phyloP scores from a whole-genome alignment of 2,888 invertebrate species.

The Quadroppia sp. region DNA sequence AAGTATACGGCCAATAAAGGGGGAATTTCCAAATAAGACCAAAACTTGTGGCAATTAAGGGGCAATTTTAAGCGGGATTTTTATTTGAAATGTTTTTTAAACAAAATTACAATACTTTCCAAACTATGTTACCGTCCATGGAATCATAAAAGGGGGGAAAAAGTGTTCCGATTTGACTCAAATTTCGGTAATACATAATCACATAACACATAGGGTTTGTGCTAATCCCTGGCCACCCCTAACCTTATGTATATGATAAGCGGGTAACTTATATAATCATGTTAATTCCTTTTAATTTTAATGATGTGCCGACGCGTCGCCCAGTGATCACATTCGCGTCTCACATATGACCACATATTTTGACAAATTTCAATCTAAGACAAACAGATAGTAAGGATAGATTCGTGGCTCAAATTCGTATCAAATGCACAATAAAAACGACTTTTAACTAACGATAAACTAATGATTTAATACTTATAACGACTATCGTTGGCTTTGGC shows the following conservation, averaged over 20 bases:
- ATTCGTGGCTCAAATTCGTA: constrained; percentile 29
- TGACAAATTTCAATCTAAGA: neutral
- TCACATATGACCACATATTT: neutral
- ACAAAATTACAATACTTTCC: no score
- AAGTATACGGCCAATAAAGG: neutral
- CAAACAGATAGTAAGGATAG: neutral
- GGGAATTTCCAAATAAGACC: no score
- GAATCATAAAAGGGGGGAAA: no score
- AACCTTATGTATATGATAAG: constrained; percentile 7
- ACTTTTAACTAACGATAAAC: neutral
- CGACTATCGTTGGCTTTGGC: no score
- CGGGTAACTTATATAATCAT: constrained; percentile 31
- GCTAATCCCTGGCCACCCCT: neutral
- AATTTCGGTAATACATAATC: no score
- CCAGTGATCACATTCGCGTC: constrained; percentile 27
- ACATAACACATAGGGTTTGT: no score
- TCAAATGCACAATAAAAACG: constrained; percentile 34
- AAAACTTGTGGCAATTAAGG: no score
- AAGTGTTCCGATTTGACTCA: no score
- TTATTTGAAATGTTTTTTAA: no score
- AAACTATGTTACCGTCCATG: no score
- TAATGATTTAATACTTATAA: no score
- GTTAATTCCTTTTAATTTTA: constrained; percentile 37
- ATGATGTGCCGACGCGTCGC: constrained; percentile 23
- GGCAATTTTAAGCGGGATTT: no score